A percentile compares a stretch with the other conserved stretches of the same genome.
Evolutionary conservation across 2,797 vertebrate species (phyloP).

Genomic region (Lagocephalus sceleratus): DNA sequence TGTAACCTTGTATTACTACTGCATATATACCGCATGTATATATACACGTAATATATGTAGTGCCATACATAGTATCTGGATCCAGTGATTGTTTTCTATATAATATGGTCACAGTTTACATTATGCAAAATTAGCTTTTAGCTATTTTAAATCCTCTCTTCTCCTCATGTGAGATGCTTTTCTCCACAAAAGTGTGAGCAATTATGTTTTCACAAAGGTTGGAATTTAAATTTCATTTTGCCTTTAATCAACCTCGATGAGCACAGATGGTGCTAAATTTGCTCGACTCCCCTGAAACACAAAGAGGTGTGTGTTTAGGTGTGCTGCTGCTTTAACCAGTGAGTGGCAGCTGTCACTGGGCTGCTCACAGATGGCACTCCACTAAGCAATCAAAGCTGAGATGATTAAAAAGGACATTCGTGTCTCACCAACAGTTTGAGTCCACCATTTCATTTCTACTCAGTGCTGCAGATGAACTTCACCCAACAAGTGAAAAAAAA

Average conservation of each 20-base stretch:
- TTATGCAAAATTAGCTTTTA: too few relatives aligned
- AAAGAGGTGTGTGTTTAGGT: slow-evolving; percentile 7
- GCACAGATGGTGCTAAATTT: slow-evolving; percentile 7
- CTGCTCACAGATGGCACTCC: slow-evolving; percentile 7
- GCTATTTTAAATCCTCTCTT: too few relatives aligned
- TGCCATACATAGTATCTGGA: too few relatives aligned
- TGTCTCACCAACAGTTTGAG: slow-evolving; percentile 35
- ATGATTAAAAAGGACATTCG: slow-evolving; percentile 21
- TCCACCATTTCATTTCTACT: slow-evolving; percentile 32
- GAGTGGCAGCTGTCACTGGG: slow-evolving; percentile 47
- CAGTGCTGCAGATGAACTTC: slow-evolving; percentile 6
- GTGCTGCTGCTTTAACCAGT: slow-evolving; percentile 10
- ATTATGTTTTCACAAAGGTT: too few relatives aligned
- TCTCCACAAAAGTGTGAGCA: too few relatives aligned
- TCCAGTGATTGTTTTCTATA: too few relatives aligned
- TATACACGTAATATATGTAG: too few relatives aligned
- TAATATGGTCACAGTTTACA: too few relatives aligned
- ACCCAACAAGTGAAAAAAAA: background rate
- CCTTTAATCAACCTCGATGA: slow-evolving; percentile 41
- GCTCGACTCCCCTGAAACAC: slow-evolving; percentile 13
- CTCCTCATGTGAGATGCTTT: too few relatives aligned
- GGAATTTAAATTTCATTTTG: background rate
- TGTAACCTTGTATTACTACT: too few relatives aligned
- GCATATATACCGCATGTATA: too few relatives aligned
- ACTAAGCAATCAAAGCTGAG: slow-evolving; percentile 12